These are phyloP conservation scores for Dione vanillae DNA, from an alignment of 2,888 invertebrate genomes.

Conservation along the genomic window DNA sequence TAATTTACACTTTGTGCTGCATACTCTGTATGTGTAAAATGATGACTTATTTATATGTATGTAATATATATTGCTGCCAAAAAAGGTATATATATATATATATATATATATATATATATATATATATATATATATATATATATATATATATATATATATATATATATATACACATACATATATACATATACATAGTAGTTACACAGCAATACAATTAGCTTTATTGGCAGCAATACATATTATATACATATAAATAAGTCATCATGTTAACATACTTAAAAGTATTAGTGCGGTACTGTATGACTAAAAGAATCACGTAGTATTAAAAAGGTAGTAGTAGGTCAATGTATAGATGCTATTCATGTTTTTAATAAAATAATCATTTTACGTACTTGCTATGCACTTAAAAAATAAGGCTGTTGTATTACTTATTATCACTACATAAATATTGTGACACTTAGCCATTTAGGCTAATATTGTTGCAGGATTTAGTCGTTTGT, in stretches of 20 bases:
- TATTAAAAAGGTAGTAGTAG: neutral
- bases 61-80: neutral
- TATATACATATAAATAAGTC: too few relatives aligned
- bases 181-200: too few relatives aligned
- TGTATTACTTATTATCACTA: constrained; percentile 19
- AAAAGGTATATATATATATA: too few relatives aligned
- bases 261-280: too few relatives aligned
- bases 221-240: too few relatives aligned
- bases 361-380: constrained; percentile 1
- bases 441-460: constrained; percentile 28
- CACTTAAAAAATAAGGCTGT: neutral
- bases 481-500: constrained; percentile 3
- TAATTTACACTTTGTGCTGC: neutral
- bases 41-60: neutral
- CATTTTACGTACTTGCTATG: neutral
- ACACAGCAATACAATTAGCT: too few relatives aligned
- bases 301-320: too few relatives aligned
- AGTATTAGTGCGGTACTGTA: too few relatives aligned
- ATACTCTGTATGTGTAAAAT: neutral
- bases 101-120: too few relatives aligned
- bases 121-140: too few relatives aligned
- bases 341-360: neutral
- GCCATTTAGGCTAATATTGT: constrained; percentile 34
- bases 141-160: too few relatives aligned
- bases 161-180: too few relatives aligned